Conservation (phyloP, 2,888 invertebrate genomes). For the Hypomecis atomaria region DNA sequence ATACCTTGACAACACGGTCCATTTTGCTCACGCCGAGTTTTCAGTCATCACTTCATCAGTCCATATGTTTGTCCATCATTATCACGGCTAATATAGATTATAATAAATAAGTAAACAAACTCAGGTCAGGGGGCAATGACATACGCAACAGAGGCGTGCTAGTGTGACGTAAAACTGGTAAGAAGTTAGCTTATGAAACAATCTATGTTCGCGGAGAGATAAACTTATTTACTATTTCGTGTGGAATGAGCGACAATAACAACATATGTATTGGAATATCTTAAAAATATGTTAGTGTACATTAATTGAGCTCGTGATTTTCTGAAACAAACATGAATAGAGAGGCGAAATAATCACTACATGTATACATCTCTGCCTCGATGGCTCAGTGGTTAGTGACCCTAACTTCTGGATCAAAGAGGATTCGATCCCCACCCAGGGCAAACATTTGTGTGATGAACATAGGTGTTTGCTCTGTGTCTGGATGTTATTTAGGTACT, state of each 20-base stretch:
- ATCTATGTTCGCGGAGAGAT: constrained; percentile 12
- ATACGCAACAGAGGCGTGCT: constrained; percentile 51
- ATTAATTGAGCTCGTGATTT: too few relatives aligned
- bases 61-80: constrained; percentile 56
- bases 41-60: constrained; percentile 47
- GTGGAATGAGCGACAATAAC: neutral
- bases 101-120: constrained; percentile 56
- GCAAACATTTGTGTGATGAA: too few relatives aligned
- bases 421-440: too few relatives aligned
- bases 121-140: constrained; percentile 61
- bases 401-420: too few relatives aligned
- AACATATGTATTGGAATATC: too few relatives aligned
- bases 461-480: too few relatives aligned
- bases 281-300: too few relatives aligned
- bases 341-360: too few relatives aligned
- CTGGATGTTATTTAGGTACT: too few relatives aligned
- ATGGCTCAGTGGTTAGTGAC: too few relatives aligned
- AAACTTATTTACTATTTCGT: constrained; percentile 5
- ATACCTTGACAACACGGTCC: constrained; percentile 43
- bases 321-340: too few relatives aligned
- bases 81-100: constrained; percentile 55
- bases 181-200: constrained; percentile 35
- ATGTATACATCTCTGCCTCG: too few relatives aligned
- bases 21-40: constrained; percentile 37
- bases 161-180: constrained; percentile 49